phyloP scores from a whole-genome alignment of 2,888 invertebrate species.

The Thereva nobilitata region DNA sequence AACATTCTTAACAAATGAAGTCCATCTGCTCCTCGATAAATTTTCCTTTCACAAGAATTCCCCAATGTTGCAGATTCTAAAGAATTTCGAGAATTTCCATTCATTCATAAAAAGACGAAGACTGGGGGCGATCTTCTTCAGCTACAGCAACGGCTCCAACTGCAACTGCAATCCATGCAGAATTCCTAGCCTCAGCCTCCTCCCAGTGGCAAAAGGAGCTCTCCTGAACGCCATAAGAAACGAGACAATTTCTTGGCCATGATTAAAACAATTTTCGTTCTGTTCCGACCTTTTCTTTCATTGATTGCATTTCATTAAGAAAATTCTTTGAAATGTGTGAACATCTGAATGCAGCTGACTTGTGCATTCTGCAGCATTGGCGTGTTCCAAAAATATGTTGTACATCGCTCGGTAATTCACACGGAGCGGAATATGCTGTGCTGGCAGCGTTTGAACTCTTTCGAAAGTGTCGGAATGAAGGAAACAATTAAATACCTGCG shows the following conservation, averaged over 20 bases:
- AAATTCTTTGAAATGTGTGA: slow-evolving; percentile 24
- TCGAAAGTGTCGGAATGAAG: no score
- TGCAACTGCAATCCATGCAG: background rate
- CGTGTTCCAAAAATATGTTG: slow-evolving; percentile 24
- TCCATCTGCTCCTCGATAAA: slow-evolving; percentile 31
- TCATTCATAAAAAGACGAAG: slow-evolving; percentile 33
- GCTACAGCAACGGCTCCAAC: background rate
- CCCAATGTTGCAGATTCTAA: slow-evolving; percentile 25
- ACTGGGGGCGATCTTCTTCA: slow-evolving; percentile 2
- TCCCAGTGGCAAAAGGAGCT: no score
- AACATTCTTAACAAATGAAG: slow-evolving; percentile 20
- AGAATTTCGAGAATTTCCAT: slow-evolving; percentile 25
- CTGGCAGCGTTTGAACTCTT: no score
- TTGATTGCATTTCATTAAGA: slow-evolving; percentile 34
- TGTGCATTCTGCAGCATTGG: slow-evolving; percentile 16
- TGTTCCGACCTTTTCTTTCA: slow-evolving; percentile 19
- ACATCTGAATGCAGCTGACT: slow-evolving; percentile 28
- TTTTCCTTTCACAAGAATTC: slow-evolving; percentile 32
- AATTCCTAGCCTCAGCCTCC: background rate
- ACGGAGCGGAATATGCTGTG: no score
- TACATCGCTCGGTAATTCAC: no score
- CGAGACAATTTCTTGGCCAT: slow-evolving; percentile 9
- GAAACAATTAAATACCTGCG: no score
- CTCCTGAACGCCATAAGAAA: background rate
- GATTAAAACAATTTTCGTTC: background rate